A percentile compares a stretch with the other conserved stretches of the same genome.
Evolutionary conservation across 2,888 invertebrate species (phyloP).

Genomic region (Amiota mariae): DNA sequence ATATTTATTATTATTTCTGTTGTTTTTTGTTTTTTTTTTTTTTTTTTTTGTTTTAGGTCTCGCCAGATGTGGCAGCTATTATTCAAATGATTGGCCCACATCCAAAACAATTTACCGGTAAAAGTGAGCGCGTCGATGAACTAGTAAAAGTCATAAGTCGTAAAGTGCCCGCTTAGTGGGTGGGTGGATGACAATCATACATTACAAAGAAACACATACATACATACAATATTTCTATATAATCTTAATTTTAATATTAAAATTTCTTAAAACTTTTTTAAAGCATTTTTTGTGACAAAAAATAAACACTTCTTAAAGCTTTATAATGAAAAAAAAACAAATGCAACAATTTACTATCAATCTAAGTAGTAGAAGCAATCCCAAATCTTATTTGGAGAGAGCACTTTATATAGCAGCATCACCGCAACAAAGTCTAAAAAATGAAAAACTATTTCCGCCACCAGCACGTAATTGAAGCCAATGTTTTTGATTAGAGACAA

Average conservation of each 20-base stretch:
- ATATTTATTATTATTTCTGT: conserved; percentile 39
- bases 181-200: conserved; percentile 14
- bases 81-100: conserved; percentile 93
- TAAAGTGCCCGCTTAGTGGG: conserved; percentile 75
- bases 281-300: conserved; percentile 61
- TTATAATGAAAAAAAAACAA: neutral
- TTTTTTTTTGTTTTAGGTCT: conserved; percentile 78
- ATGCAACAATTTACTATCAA: neutral
- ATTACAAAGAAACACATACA: neutral
- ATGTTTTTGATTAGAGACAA: conserved; percentile 91
- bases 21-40: conserved; percentile 78
- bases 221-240: neutral
- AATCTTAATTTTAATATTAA: conserved; percentile 35
- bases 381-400: neutral
- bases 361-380: neutral
- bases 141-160: conserved; percentile 84
- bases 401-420: conserved; percentile 52
- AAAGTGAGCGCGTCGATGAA: conserved; percentile 86
- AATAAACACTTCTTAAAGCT: conserved; percentile 40
- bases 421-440: conserved; percentile 60
- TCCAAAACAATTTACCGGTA: conserved; percentile 86
- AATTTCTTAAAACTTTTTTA: conserved; percentile 51
- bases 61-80: conserved; percentile 89
- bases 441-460: conserved; percentile 57
- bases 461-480: conserved; percentile 84